Percentiles rank a stretch among this genome's conserved stretches.
Evolutionary conservation across 2,113 vertebrate species (phyloP).

Genomic region (Eptatretus burgeri): DNA sequence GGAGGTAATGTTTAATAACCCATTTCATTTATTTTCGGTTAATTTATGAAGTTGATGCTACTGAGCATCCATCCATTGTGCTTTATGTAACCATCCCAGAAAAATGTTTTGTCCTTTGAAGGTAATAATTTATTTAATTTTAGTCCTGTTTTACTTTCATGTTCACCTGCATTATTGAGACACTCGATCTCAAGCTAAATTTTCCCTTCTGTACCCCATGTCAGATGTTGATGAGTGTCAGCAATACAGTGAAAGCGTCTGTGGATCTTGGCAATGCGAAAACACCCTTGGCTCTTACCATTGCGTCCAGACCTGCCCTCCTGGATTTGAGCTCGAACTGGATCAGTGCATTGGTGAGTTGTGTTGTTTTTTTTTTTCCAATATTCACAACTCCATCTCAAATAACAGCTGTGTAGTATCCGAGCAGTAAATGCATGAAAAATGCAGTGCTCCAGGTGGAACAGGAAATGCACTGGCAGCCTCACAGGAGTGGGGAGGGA

Average conservation of each 20-base stretch:
- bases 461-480: too few relatives aligned
- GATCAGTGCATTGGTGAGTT: constrained; percentile 17
- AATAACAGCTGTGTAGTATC: too few relatives aligned
- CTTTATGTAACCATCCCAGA: neutral
- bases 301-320: constrained; percentile 19
- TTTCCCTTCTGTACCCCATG: constrained; percentile 8
- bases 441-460: too few relatives aligned
- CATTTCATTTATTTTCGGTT: neutral
- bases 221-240: constrained; percentile 16
- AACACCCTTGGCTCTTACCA: constrained; percentile 13
- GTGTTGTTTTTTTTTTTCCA: too few relatives aligned
- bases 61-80: neutral
- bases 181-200: too few relatives aligned
- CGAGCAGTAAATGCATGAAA: too few relatives aligned
- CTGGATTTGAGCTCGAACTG: constrained; percentile 13
- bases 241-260: constrained; percentile 10
- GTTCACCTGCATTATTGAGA: neutral
- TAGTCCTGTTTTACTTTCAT: neutral
- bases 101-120: neutral
- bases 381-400: too few relatives aligned
- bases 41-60: neutral
- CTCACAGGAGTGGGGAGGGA: too few relatives aligned
- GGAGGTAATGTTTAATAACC: neutral
- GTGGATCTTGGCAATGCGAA: constrained; percentile 14
- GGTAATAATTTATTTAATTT: neutral